These are phyloP conservation scores for Macrocentrus cingulum DNA, from an alignment of 1,140 invertebrate species.

Conservation along the genomic window DNA sequence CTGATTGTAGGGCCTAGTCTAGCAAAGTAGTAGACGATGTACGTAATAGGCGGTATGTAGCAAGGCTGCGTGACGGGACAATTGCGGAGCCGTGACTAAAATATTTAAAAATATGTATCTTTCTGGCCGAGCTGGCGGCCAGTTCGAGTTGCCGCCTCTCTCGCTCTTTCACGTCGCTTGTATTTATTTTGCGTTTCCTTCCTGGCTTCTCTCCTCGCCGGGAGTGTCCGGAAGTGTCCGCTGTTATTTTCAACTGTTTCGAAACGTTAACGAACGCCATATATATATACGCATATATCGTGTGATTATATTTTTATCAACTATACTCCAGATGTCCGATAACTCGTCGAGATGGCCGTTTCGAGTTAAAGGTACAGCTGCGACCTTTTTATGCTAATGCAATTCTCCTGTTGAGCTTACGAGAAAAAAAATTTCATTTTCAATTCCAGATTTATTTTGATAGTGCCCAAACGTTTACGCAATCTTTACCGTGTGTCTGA, in stretches of 20 bases:
- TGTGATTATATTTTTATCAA: neutral
- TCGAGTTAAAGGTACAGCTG: no score
- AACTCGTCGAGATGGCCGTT: no score
- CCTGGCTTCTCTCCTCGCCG: constrained; percentile 40
- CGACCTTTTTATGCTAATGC: no score
- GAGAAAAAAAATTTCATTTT: no score
- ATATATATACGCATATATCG: neutral
- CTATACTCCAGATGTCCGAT: neutral
- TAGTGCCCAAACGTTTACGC: no score
- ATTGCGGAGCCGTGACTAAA: constrained; percentile 60
- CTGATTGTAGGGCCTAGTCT: constrained; percentile 2
- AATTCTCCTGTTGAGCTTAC: no score
- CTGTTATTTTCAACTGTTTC: constrained; percentile 30
- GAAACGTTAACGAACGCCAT: constrained; percentile 27
- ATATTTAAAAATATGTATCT: constrained; percentile 63
- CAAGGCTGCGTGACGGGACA: constrained; percentile 60
- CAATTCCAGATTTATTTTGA: no score
- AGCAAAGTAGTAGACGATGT: constrained; percentile 42
- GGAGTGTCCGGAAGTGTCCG: constrained; percentile 32
- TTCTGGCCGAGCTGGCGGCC: constrained; percentile 57
- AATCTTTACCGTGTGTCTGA: no score
- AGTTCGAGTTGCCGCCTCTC: constrained; percentile 48
- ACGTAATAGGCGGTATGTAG: constrained; percentile 58
- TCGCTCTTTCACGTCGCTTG: constrained; percentile 41
- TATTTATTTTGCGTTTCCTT: constrained; percentile 61